These are phyloP conservation scores for Opisthocomus hoazin DNA, from an alignment of 2,113 vertebrate species.

Conservation along the genomic window DNA sequence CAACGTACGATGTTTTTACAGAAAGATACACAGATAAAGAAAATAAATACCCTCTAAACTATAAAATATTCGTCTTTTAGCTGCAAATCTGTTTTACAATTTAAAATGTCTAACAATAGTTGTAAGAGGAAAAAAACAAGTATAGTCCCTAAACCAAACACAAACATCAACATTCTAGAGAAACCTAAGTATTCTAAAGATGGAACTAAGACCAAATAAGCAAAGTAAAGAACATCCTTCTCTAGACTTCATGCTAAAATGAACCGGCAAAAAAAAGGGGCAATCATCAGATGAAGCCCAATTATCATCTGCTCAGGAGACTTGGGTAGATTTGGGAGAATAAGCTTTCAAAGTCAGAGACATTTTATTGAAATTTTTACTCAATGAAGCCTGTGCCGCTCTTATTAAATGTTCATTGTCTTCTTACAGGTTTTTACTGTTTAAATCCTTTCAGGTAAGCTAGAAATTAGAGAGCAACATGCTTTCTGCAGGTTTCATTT, in stretches of 20 bases:
- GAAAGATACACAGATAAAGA: background rate
- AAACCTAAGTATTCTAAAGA: background rate
- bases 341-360: background rate
- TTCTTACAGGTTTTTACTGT: background rate
- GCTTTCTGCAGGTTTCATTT: background rate
- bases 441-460: background rate
- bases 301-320: background rate
- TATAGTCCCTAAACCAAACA: background rate
- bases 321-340: background rate
- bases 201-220: background rate
- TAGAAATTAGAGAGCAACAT: background rate
- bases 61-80: background rate
- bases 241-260: background rate
- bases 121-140: background rate
- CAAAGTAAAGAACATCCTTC: background rate
- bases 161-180: background rate
- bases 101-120: background rate
- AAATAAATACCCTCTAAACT: background rate
- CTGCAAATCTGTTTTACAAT: background rate
- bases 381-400: background rate
- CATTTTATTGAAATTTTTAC: background rate
- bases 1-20: background rate
- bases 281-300: background rate
- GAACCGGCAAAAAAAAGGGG: background rate
- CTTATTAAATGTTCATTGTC: background rate